Conservation (phyloP, 2,888 invertebrate species). For the Odontothrips loti region DNA sequence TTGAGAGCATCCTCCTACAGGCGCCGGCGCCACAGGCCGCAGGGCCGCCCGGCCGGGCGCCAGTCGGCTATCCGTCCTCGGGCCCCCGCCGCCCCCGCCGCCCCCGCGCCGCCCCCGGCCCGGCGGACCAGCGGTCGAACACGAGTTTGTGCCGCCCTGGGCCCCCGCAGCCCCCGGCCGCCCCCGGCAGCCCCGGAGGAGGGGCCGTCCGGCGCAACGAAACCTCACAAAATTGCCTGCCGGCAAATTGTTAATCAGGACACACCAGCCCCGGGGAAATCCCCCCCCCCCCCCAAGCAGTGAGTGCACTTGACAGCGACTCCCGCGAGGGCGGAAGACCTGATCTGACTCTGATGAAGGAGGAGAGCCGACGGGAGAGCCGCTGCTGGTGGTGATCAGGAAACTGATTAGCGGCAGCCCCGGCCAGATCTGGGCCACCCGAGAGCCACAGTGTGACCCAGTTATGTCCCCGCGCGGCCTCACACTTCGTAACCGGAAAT, state of each 20-base stretch:
- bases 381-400: too few species aligned
- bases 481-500: too few species aligned
- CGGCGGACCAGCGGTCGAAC: not conserved
- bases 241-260: slow-evolving; percentile 25
- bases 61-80: not conserved
- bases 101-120: slow-evolving; percentile 11
- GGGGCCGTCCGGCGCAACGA: not conserved
- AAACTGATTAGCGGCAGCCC: too few species aligned
- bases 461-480: too few species aligned
- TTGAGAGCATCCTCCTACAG: not conserved
- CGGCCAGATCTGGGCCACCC: too few species aligned
- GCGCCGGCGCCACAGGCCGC: not conserved
- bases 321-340: not conserved
- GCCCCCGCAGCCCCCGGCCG: too few species aligned
- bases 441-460: too few species aligned
- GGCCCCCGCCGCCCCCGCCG: not conserved
- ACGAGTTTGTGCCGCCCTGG: not conserved
- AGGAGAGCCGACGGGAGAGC: not conserved
- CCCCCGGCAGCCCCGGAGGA: too few species aligned
- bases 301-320: slow-evolving; percentile 6
- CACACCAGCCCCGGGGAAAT: slow-evolving; percentile 4
- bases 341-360: slow-evolving; percentile 1
- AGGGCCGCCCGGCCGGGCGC: too few species aligned
- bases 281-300: not conserved
- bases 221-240: slow-evolving; percentile 26